Evolutionary conservation across 1,140 invertebrate genomes (phyloP), one percentile per base, ranked within the genome.

Genomic region (Apolygus lucorum): DNA sequence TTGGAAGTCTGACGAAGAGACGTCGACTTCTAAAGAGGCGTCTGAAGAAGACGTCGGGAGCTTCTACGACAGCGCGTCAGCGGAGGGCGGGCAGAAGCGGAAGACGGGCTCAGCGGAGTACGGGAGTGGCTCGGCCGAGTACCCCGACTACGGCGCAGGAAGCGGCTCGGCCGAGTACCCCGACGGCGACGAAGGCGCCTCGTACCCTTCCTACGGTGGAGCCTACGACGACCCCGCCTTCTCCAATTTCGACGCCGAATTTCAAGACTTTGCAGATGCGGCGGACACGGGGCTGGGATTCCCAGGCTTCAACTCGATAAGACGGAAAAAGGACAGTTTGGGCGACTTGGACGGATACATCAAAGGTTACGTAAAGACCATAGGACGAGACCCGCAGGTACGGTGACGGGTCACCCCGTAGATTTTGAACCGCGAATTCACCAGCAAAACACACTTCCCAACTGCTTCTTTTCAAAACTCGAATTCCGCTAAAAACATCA

Each of bases 331-430:
- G 17, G 17, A 63, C n/a, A 28, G 28, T 24, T 2, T 34, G 21
- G 62, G 54, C 1, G 54, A 29, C 24, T 28, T 71, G 1, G 70
- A 71, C 27, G 59, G 59, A 14, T 68, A 68, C n/a, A 71, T 71
- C 34, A 34, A 64, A 25, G 66, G 25, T 17, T 71, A 71, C 24
- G 34, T 71, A 13, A 54, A 17, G 8, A 49, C 11, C 70, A 71
- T 26, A 64, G 59, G 59, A 59, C 68, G n/a, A 64, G 52, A 0
- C 28, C 67, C 66, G 24, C 26, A 24, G 4, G 25, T 64, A 26
- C 34, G n/a, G n/a, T n/a, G n/a, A n/a, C n/a, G n/a, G n/a, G n/a
- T n/a, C n/a, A n/a, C n/a, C n/a, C n/a, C n/a, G n/a, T n/a, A n/a
- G n/a, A n/a, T n/a, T n/a, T n/a, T n/a, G n/a, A n/a, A n/a, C n/a